A percentile compares a stretch with the other conserved stretches of the same genome.
Evolutionary conservation across 1,140 invertebrate genomes (phyloP).

Genomic region (Penaeus indicus): DNA sequence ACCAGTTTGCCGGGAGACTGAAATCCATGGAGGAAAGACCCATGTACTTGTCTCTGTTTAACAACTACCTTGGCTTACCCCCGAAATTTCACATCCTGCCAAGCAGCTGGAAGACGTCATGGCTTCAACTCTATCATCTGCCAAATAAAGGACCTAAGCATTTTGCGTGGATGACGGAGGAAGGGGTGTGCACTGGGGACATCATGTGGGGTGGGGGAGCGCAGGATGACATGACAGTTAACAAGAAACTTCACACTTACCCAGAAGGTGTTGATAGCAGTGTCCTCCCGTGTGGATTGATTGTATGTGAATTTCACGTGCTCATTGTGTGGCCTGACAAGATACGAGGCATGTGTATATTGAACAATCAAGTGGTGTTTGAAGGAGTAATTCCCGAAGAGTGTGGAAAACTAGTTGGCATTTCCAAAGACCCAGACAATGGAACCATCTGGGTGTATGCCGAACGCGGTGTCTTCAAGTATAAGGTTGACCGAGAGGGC

Average conservation of each 20-base stretch:
- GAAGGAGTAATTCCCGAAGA: conserved; percentile 84
- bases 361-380: conserved; percentile 90
- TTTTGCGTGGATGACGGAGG: conserved; percentile 90
- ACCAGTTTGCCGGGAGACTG: conserved; percentile 86
- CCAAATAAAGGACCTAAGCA: conserved; percentile 76
- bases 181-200: conserved; percentile 80
- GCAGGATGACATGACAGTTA: conserved; percentile 67
- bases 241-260: conserved; percentile 67
- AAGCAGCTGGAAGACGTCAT: conserved; percentile 79
- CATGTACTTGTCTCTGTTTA: conserved; percentile 85
- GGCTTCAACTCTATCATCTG: conserved; percentile 83
- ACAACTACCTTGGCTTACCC: conserved; percentile 70
- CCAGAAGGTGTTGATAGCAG: conserved; percentile 62
- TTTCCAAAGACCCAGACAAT: conserved; percentile 85
- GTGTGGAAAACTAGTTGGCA: conserved; percentile 84
- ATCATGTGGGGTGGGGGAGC: conserved; percentile 70
- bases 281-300: conserved; percentile 80
- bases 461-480: conserved; percentile 86
- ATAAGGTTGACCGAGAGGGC: conserved; percentile 87
- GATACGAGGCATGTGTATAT: conserved; percentile 85
- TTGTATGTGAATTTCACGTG: conserved; percentile 92
- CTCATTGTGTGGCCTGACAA: conserved; percentile 86
- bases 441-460: conserved; percentile 89
- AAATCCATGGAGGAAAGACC: conserved; percentile 82
- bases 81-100: conserved; percentile 73